Percentiles rank a stretch among this genome's conserved stretches.
These are phyloP conservation scores for Mustela lutreola DNA, from an alignment of 2,113 vertebrate species.

Conservation along the genomic window DNA sequence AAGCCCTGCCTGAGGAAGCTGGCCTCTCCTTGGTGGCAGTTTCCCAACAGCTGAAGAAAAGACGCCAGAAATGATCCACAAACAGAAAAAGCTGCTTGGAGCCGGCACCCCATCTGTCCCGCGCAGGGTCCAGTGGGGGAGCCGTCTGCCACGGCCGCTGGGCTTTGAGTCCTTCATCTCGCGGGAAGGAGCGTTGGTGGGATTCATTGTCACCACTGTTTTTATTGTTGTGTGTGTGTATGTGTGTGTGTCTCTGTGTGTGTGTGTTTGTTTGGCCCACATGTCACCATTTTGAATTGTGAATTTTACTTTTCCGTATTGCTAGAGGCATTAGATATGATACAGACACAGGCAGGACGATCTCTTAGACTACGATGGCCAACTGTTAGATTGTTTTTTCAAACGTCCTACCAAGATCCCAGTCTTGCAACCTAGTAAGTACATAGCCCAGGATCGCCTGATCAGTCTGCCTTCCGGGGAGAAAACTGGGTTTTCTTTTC, in stretches of 20 bases:
- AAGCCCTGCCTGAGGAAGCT: background rate
- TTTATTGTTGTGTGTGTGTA: background rate
- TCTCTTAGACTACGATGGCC: background rate
- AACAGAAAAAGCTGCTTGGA: background rate
- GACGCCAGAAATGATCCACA: background rate
- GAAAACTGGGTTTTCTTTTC: slow-evolving; percentile 45
- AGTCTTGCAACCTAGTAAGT: background rate
- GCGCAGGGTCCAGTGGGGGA: rapidly evolving
- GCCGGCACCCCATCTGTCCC: background rate
- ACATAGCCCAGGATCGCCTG: background rate
- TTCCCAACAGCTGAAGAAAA: background rate
- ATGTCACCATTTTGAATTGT: background rate
- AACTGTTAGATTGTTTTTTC: background rate
- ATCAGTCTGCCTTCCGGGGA: background rate
- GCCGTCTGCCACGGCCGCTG: rapidly evolving
- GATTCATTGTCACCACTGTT: background rate
- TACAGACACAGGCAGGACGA: no score
- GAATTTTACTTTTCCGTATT: background rate
- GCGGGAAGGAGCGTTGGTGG: background rate
- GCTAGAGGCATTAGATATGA: background rate
- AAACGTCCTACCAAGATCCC: background rate
- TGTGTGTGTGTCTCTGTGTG: background rate
- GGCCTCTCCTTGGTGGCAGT: rapidly evolving
- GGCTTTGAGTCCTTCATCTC: background rate
- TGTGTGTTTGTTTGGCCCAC: background rate